A percentile compares a stretch with the other conserved stretches of the same genome.
Conservation (phyloP, 2,113 vertebrate genomes). For the Alethe castanea region DNA sequence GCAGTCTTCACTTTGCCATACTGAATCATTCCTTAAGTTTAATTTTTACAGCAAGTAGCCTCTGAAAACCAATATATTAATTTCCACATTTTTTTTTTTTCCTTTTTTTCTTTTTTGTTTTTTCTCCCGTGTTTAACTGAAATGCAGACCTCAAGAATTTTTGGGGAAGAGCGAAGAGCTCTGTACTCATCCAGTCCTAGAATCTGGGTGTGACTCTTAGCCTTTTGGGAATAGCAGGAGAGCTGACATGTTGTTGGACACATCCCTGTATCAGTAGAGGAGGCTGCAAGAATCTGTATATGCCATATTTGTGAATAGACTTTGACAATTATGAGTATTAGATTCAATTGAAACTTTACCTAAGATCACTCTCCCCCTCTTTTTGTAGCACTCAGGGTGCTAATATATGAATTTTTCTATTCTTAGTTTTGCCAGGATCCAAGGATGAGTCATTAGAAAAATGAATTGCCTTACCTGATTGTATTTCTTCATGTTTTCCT, state of each 20-base stretch:
- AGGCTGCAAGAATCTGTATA: neutral
- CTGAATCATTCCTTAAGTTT: neutral
- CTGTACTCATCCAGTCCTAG: neutral
- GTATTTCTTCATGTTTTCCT: slow-evolving; percentile 49
- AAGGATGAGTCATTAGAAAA: neutral
- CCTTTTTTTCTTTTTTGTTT: no score
- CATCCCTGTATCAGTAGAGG: neutral
- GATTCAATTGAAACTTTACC: neutral
- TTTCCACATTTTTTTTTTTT: neutral
- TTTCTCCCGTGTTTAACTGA: neutral
- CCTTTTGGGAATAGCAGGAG: neutral
- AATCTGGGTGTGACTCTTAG: neutral
- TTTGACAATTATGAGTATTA: neutral
- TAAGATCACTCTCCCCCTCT: neutral
- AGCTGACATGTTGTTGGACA: neutral
- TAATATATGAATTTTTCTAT: neutral
- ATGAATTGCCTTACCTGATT: neutral
- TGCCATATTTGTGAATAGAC: neutral
- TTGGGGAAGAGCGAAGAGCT: neutral
- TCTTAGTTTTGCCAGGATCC: neutral
- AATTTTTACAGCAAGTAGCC: neutral
- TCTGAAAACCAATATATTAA: neutral
- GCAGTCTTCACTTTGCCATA: neutral
- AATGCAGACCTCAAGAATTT: neutral
- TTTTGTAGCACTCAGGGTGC: neutral